A percentile compares a stretch with the other conserved stretches of the same genome.
phyloP scores from a whole-genome alignment of 37 sponge, comb jelly and placozoan genomes.

The Trichoplax adhaerens region DNA sequence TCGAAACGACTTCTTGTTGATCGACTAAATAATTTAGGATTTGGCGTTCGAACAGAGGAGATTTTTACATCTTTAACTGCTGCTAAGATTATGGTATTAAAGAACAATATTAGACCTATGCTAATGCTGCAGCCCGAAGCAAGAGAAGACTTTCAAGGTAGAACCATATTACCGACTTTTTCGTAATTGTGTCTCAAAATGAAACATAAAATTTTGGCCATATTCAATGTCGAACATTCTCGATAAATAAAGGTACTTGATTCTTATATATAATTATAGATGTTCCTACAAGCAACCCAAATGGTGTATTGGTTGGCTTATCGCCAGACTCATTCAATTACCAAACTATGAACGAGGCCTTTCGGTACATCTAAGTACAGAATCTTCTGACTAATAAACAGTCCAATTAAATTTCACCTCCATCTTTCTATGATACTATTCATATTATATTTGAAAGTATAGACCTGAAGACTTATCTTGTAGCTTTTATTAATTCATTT shows the following conservation, averaged over 20 bases:
- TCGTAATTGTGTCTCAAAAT: too few species aligned
- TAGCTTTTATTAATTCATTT: too few species aligned
- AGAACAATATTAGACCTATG: conserved; percentile 20
- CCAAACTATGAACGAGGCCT: conserved; percentile 31
- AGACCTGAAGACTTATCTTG: too few species aligned
- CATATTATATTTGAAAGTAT: too few species aligned
- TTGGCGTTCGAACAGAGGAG: conserved; percentile 25
- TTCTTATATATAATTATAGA: too few species aligned
- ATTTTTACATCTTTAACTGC: conserved; percentile 41
- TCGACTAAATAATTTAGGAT: conserved; percentile 20
- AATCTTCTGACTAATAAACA: conserved; percentile 9
- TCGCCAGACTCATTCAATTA: conserved; percentile 32
- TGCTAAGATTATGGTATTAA: conserved; percentile 13
- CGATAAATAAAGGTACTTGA: too few species aligned
- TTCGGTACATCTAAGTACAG: conserved; percentile 31
- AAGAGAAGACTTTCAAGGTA: conserved; percentile 38
- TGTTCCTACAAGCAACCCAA: background rate
- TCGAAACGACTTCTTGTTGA: conserved; percentile 16
- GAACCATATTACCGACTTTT: too few species aligned
- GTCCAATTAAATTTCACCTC: background rate
- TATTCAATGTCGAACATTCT: too few species aligned
- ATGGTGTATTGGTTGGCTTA: conserved; percentile 48
- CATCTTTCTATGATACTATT: background rate
- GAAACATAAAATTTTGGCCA: too few species aligned
- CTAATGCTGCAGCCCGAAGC: conserved; percentile 22